Conservation (phyloP, 2,888 invertebrate genomes). For the Acleris emargana region DNA sequence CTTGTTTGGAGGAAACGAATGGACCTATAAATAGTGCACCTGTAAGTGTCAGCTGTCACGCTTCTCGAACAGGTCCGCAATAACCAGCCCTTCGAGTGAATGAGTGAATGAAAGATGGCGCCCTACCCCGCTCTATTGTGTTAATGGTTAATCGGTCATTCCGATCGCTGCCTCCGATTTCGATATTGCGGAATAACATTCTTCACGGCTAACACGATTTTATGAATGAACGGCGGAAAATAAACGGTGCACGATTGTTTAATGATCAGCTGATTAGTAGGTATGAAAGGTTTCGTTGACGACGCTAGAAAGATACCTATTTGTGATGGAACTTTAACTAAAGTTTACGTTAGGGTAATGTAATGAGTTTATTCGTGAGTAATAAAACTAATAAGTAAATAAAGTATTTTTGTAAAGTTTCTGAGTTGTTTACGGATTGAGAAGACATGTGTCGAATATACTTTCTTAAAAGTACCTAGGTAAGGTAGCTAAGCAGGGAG, state of each 20-base stretch:
- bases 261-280: slow-evolving; percentile 25
- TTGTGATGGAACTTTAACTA: not conserved
- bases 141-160: slow-evolving; percentile 75
- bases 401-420: too few relatives aligned
- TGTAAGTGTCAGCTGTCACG: slow-evolving; percentile 7
- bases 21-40: slow-evolving; percentile 7
- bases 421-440: too few relatives aligned
- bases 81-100: slow-evolving; percentile 51
- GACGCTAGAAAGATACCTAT: not conserved
- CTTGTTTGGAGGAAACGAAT: not conserved
- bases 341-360: not conserved
- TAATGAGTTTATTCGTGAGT: too few relatives aligned
- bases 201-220: slow-evolving; percentile 62
- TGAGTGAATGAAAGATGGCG: slow-evolving; percentile 65
- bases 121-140: slow-evolving; percentile 75
- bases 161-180: slow-evolving; percentile 62
- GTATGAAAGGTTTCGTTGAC: slow-evolving; percentile 1
- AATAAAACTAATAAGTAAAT: too few relatives aligned
- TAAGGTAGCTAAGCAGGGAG: too few relatives aligned
- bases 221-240: slow-evolving; percentile 74
- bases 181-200: slow-evolving; percentile 63
- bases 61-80: slow-evolving; percentile 46
- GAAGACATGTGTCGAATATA: too few relatives aligned
- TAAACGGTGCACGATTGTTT: slow-evolving; percentile 40
- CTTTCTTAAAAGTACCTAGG: too few relatives aligned